A percentile compares a stretch with the other conserved stretches of the same genome.
Conservation (phyloP, 1,140 invertebrate species). For the Cecropterus lyciades region DNA sequence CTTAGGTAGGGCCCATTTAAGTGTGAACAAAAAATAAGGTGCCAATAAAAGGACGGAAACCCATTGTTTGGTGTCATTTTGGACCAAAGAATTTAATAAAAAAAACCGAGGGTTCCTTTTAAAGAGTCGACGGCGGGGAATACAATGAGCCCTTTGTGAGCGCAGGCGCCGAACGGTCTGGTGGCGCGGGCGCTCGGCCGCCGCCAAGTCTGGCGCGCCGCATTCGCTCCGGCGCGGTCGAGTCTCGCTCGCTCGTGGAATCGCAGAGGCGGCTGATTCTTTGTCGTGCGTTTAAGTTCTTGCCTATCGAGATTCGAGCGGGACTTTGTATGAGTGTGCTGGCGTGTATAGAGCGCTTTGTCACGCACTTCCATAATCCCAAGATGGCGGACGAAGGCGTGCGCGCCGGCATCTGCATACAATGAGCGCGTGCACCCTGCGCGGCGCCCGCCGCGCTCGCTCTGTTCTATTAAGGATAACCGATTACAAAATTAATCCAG, state of each 20-base stretch:
- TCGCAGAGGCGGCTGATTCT: conserved; percentile 20
- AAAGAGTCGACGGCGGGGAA: conserved; percentile 66
- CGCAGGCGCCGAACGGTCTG: conserved; percentile 81
- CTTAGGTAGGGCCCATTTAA: conserved; percentile 73
- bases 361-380: conserved; percentile 52
- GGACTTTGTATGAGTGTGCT: neutral
- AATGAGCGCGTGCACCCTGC: conserved; percentile 44
- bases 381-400: conserved; percentile 45
- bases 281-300: conserved; percentile 13
- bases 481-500: conserved; percentile 37
- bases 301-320: conserved; percentile 9
- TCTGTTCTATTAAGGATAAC: conserved; percentile 19
- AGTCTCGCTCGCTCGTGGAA: conserved; percentile 8
- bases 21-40: conserved; percentile 78
- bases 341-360: conserved; percentile 40
- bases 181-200: conserved; percentile 58
- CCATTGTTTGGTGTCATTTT: conserved; percentile 81
- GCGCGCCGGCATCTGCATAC: conserved; percentile 47
- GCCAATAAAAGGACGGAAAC: conserved; percentile 84
- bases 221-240: conserved; percentile 6
- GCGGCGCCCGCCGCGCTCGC: conserved; percentile 33
- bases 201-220: conserved; percentile 54
- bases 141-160: conserved; percentile 79
- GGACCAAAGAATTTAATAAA: conserved; percentile 72
- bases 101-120: conserved; percentile 70